Evolutionary conservation across 2,113 vertebrate species (phyloP).

Genomic region (Engraulis encrasicolus): DNA sequence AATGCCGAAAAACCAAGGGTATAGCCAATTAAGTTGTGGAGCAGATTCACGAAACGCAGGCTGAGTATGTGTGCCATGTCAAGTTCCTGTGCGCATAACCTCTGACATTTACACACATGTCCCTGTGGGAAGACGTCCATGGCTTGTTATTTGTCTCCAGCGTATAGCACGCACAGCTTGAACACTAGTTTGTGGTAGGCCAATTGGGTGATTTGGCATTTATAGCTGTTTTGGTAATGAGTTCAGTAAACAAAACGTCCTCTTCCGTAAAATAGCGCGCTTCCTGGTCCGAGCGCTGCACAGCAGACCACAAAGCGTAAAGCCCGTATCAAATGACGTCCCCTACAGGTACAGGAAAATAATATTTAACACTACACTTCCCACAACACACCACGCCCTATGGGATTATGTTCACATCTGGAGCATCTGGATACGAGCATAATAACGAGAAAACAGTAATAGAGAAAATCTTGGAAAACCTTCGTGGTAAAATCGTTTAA

Average conservation of each 20-base stretch:
- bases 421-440: neutral
- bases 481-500: conserved; percentile 5
- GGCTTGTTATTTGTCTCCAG: no score
- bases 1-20: neutral
- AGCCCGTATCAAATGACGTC: neutral
- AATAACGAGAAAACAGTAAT: neutral
- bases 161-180: neutral
- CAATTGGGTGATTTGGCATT: neutral
- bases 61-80: neutral
- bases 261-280: neutral
- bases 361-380: conserved; percentile 37
- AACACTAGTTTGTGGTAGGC: neutral
- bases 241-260: neutral
- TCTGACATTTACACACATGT: conserved; percentile 68
- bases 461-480: neutral
- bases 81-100: conserved; percentile 19
- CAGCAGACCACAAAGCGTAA: neutral
- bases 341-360: neutral
- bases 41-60: neutral
- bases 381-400: conserved; percentile 29
- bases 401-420: conserved; percentile 18
- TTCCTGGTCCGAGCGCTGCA: neutral
- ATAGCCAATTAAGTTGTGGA: neutral
- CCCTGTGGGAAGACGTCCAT: conserved; percentile 47
- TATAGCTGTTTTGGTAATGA: neutral